These are phyloP conservation scores for Otus scops DNA, from an alignment of 2,797 vertebrate species.

Conservation along the genomic window DNA sequence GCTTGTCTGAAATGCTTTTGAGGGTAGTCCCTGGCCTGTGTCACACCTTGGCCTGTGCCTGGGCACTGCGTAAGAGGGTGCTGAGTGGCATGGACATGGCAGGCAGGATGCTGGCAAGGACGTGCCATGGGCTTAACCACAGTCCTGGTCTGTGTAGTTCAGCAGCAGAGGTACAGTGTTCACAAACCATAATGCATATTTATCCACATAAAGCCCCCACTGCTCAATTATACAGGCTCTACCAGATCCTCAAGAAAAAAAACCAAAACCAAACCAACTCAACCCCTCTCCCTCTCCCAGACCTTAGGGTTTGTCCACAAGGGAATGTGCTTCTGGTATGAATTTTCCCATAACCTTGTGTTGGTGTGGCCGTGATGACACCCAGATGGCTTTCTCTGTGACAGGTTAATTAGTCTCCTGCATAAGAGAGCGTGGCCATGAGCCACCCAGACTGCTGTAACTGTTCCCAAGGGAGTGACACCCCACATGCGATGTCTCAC, in stretches of 20 bases:
- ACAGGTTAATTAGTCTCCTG: not conserved
- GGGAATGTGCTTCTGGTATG: rapidly evolving
- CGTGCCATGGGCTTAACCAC: not conserved
- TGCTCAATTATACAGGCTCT: not conserved
- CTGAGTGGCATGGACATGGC: not conserved
- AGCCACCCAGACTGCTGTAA: not conserved
- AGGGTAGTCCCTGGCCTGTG: not conserved
- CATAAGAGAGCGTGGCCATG: not conserved
- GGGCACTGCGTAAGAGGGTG: not conserved
- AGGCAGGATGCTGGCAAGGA: not conserved
- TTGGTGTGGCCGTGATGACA: not conserved
- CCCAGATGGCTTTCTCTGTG: not conserved
- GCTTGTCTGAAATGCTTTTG: not conserved
- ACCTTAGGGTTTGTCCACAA: not conserved
- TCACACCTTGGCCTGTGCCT: not conserved
- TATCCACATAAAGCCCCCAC: not conserved
- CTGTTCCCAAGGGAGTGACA: not conserved
- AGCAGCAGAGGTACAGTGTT: not conserved
- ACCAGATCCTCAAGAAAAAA: not conserved
- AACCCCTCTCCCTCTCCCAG: not conserved
- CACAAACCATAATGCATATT: not conserved
- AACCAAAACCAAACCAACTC: not conserved
- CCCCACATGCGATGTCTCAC: not conserved
- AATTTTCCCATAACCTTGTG: not conserved
- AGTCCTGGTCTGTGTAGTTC: not conserved